Evolutionary conservation across 2,888 invertebrate species (phyloP).

Genomic region (Heliconius ismenius): DNA sequence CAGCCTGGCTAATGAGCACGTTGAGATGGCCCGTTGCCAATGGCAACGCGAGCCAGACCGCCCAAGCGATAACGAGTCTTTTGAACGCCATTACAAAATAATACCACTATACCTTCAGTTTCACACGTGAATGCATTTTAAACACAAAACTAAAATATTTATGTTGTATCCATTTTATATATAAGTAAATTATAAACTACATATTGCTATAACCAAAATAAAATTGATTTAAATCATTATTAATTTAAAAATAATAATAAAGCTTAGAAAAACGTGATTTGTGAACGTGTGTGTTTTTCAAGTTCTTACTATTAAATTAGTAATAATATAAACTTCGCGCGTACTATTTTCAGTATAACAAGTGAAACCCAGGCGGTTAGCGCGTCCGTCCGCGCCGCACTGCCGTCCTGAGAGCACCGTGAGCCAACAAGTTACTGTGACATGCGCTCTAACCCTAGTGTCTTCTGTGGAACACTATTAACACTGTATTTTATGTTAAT

Average conservation of each 20-base stretch:
- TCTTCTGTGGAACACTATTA: constrained; percentile 29
- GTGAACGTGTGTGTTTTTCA: no score
- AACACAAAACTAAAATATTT: constrained; percentile 47
- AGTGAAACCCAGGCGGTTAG: constrained; percentile 56
- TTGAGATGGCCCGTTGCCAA: constrained; percentile 87
- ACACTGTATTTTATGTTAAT: constrained; percentile 3
- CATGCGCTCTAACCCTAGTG: constrained; percentile 67
- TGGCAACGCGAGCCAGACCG: constrained; percentile 74
- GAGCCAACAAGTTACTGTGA: constrained; percentile 78
- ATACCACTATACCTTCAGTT: constrained; percentile 69
- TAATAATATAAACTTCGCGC: constrained; percentile 38
- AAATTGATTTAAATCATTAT: constrained; percentile 4
- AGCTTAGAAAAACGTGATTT: background rate
- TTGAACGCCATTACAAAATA: constrained; percentile 63
- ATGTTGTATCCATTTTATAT: constrained; percentile 55
- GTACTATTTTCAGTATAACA: constrained; percentile 41
- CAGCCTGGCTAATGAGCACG: constrained; percentile 90
- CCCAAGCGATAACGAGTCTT: constrained; percentile 71
- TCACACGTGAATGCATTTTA: constrained; percentile 69
- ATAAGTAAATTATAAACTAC: constrained; percentile 23
- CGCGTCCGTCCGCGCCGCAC: constrained; percentile 71
- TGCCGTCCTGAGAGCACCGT: constrained; percentile 61
- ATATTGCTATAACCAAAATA: background rate
- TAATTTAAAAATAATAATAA: constrained; percentile 12
- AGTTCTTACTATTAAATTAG: background rate